Evolutionary conservation across 2,797 vertebrate species (phyloP), one percentile per base, ranked within the genome.

Genomic region (Danio jaintianensis): DNA sequence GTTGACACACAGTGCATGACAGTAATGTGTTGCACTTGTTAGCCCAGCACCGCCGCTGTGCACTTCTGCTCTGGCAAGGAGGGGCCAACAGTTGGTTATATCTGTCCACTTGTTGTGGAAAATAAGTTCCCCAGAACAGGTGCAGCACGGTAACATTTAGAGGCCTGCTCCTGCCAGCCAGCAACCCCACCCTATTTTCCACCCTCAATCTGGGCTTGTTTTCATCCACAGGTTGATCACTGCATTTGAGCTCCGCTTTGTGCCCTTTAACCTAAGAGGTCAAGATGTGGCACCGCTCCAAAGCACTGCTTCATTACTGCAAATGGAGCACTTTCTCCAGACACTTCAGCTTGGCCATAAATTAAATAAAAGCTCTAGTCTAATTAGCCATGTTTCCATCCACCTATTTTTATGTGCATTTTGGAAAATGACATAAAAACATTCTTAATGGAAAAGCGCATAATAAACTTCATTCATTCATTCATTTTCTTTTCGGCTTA

Each of bases 1-100:
- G 71, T 77, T 86, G 89, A 89, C 85, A 87, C 80, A 80, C 78
- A 63, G 82, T 11, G 78, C 48, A 88, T 89, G 85, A 87, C 69
- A 55, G 81, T 86, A 82, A 88, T 83, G 88, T 72, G 80, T 48
- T 89, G 85, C 88, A 90, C 88, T 90, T 90, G 89, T 88, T 87
- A 83, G 84, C 72, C 85, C 29, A 29, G 29, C 29, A 29, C 29
- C 29, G 29, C 1, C 3, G 29, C 29, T 81, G 62, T 29, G 66
- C 52, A 55, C 53, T 69, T 76, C 59, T 56, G 52, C 47, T 50
- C 53, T 53, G 59, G 22, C 40, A 50, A 62, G 62, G 29, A 29
- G 29, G 29, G 29, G 29, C 29, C 29, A 29, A n/a, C 29, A 29
- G 52, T 83, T 59, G 81, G 83, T 83, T 76, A 29, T 29, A 29